Evolutionary conservation across 1,140 invertebrate genomes (phyloP).

Genomic region (Physella acuta): DNA sequence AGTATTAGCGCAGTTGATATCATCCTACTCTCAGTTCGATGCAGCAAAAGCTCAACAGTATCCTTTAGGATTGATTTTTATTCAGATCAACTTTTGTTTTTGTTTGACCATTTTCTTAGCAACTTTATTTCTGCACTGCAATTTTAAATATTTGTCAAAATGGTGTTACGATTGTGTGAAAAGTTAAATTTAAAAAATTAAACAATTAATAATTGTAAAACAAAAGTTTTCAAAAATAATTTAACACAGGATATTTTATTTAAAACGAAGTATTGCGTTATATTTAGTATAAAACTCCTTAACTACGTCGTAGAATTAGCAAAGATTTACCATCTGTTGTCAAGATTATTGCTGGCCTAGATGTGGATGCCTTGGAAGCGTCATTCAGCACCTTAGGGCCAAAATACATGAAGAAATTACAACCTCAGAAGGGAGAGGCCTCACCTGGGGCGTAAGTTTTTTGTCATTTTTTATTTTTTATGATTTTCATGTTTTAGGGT

Average conservation of each 20-base stretch:
- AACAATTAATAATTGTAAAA: no score
- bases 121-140: no score
- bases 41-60: conserved; percentile 72
- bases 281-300: no score
- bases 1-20: conserved; percentile 81
- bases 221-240: no score
- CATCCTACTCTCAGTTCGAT: conserved; percentile 82
- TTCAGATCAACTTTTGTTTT: background rate
- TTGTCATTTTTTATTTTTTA: no score
- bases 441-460: conserved; percentile 51
- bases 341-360: conserved; percentile 68
- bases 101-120: no score
- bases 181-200: no score
- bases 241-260: no score
- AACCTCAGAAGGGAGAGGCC: conserved; percentile 38
- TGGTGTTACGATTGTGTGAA: no score
- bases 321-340: conserved; percentile 68
- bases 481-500: no score
- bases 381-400: conserved; percentile 84
- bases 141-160: no score
- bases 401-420: conserved; percentile 75
- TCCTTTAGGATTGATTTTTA: conserved; percentile 38
- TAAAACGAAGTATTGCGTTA: no score
- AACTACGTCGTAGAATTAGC: conserved; percentile 44
- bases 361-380: conserved; percentile 83